Base-by-base conservation (phyloP, 2,113 vertebrate genomes). In the Planiliza haematocheilus region DNA sequence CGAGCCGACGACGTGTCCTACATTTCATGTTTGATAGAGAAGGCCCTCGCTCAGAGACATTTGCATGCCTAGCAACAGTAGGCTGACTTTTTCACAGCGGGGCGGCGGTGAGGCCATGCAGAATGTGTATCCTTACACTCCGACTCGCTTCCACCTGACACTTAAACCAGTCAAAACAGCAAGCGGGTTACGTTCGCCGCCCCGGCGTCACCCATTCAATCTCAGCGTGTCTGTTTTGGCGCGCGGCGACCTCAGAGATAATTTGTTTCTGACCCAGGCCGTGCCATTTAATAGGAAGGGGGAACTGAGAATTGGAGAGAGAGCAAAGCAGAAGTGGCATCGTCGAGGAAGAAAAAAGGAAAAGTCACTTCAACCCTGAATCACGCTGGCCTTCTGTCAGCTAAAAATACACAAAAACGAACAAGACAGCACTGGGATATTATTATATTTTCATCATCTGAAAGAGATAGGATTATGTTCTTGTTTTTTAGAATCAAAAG, bases 321-420 rank as follows among this genome's bases (percentile, higher is more conserved):
- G 58, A 72, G 50, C 59, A 65, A 89, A 86, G 85, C 68, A 78
- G 82, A 90, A 85, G 50, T 79, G 60, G 9, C 50, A 16, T 16
- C 43, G 65, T 59, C 36, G 60, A 72, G 63, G 55, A 71, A 53
- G 51, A 8, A 46, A 59, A 73, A 78, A 56, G n/a, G 13, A 83
- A 78, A 80, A 66, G 46, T 61, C 7, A 8, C 60, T 20, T 18
- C n/a, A 51, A 4, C n/a, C 14, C 4, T 38, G 13, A 77, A 61
- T n/a, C 34, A 46, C 13, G 24, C 4, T 46, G 39, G 1, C 30
- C 37, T 36, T 67, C 48, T 45, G 17, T 41, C 7, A 55, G 8
- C 18, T 37, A 63, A 64, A 61, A 56, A 48, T 1, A 45, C 3
- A n/a, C 21, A 75, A 51, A 39, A 30, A 51, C 60, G 60, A 37